phyloP scores from a whole-genome alignment of 2,797 vertebrate genomes.

The Yasuhikotakia modesta region DNA sequence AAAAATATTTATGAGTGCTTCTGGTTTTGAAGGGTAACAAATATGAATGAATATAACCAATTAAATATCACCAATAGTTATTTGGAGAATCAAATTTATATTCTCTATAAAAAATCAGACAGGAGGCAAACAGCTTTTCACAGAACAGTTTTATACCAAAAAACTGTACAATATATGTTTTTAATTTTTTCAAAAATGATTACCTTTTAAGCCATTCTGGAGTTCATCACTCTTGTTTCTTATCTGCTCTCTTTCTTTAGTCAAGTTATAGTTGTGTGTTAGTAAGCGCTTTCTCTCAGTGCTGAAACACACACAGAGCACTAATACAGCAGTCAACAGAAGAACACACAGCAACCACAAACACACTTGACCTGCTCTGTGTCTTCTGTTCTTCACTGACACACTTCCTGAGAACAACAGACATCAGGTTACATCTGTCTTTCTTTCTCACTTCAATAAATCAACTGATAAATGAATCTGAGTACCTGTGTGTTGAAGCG shows the following conservation, averaged over 20 bases:
- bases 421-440: neutral
- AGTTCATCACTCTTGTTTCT: conserved; percentile 1
- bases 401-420: neutral
- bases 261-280: neutral
- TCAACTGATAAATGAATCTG: neutral
- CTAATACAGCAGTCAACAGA: neutral
- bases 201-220: neutral
- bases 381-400: neutral
- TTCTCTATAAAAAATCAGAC: too few species aligned
- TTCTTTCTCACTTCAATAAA: neutral
- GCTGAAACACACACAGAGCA: neutral
- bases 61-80: too few species aligned
- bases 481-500: neutral
- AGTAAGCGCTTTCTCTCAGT: neutral
- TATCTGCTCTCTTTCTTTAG: neutral
- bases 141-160: too few species aligned
- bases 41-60: too few species aligned
- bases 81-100: too few species aligned
- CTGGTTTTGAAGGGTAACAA: too few species aligned
- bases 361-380: conserved; percentile 1
- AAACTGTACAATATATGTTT: too few species aligned
- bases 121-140: too few species aligned
- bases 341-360: too few species aligned
- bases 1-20: too few species aligned
- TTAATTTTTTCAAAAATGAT: neutral